These are phyloP conservation scores for Lasioglossum calceatum DNA, from an alignment of 2,888 invertebrate species.

Conservation along the genomic window DNA sequence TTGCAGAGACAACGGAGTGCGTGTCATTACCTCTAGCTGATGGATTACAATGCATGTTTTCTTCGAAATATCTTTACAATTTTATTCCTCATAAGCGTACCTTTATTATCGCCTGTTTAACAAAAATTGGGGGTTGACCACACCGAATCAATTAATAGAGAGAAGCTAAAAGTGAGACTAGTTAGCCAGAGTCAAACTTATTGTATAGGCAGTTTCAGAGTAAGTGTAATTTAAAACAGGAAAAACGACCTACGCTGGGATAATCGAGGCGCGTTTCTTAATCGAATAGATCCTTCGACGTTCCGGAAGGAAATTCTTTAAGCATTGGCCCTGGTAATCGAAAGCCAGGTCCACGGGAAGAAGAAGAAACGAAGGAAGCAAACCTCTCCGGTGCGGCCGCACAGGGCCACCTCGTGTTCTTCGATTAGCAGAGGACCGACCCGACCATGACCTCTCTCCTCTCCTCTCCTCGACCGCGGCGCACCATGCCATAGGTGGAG, in stretches of 20 bases:
- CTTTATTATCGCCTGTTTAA: background rate
- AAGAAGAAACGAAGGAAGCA: slow-evolving; percentile 47
- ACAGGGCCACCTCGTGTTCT: slow-evolving; percentile 77
- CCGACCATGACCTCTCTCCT: slow-evolving; percentile 83
- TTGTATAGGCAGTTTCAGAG: background rate
- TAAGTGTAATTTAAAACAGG: background rate
- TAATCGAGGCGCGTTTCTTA: background rate
- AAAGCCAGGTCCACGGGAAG: slow-evolving; percentile 34
- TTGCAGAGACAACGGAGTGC: background rate
- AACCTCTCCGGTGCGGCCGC: slow-evolving; percentile 61
- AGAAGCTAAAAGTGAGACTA: background rate
- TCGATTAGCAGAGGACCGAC: slow-evolving; percentile 84
- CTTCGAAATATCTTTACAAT: background rate
- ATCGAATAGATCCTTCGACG: slow-evolving; percentile 13
- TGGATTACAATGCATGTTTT: background rate
- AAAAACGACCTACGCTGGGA: background rate
- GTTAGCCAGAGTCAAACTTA: background rate
- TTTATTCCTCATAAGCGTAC: background rate
- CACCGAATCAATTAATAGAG: background rate
- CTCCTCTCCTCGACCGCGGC: slow-evolving; percentile 62
- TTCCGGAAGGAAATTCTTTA: slow-evolving; percentile 48
- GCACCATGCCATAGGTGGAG: slow-evolving; percentile 77
- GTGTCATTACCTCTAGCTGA: background rate
- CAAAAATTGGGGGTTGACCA: background rate
- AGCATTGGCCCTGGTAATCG: slow-evolving; percentile 16